Percentiles rank a stretch among this genome's conserved stretches.
phyloP scores from a whole-genome alignment of 2,113 vertebrate species.

The Pygoscelis antarcticus region DNA sequence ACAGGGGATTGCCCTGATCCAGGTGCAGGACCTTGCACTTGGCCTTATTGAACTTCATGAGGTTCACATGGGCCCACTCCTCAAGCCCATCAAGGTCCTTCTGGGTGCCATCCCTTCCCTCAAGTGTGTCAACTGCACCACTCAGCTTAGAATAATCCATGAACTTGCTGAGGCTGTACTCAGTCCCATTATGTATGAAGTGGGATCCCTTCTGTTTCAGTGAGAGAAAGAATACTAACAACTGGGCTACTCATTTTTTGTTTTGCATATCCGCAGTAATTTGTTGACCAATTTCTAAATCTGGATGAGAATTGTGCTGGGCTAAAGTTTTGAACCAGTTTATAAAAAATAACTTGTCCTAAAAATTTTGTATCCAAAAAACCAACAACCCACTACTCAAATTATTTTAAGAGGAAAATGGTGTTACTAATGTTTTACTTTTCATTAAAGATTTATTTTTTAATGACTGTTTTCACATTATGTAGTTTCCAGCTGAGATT shows the following conservation, averaged over 20 bases:
- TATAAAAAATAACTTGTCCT: background rate
- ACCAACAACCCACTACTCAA: background rate
- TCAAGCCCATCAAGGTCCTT: background rate
- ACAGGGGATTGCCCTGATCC: too few species aligned
- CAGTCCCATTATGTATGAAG: rapidly evolving
- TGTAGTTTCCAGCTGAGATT: background rate
- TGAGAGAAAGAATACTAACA: background rate
- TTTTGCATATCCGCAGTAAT: background rate
- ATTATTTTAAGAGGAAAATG: background rate
- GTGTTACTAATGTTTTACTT: background rate
- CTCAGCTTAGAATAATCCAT: background rate
- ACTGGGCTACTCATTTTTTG: background rate
- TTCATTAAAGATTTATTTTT: background rate
- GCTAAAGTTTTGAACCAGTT: background rate
- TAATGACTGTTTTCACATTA: background rate
- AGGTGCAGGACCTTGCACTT: background rate
- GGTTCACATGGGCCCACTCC: rapidly evolving
- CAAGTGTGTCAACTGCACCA: rapidly evolving
- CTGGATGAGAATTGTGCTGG: background rate
- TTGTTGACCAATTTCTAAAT: background rate
- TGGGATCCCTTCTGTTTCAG: background rate
- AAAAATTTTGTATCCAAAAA: background rate
- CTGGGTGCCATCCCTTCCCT: background rate
- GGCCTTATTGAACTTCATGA: background rate
- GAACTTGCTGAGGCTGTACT: background rate